phyloP scores from a whole-genome alignment of 2,113 vertebrate genomes.

The Geothlypis trichas region DNA sequence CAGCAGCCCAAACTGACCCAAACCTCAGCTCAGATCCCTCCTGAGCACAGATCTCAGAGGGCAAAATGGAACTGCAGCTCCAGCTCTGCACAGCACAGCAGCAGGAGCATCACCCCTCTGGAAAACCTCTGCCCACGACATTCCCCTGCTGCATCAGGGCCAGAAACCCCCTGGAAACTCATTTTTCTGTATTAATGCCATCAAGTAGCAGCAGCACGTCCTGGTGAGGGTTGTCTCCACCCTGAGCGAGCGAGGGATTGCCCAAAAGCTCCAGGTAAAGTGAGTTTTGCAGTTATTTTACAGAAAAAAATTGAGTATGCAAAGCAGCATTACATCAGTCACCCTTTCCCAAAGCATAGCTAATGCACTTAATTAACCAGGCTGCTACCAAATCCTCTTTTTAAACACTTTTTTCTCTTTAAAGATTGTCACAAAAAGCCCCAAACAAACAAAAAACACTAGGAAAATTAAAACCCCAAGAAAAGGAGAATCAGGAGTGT shows the following conservation, averaged over 20 bases:
- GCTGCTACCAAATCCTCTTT: neutral
- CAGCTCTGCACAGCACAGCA: neutral
- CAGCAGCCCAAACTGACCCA: neutral
- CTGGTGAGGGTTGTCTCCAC: neutral
- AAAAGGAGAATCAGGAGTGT: neutral
- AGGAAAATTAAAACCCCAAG: neutral
- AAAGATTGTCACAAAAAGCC: neutral
- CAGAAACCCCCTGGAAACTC: neutral
- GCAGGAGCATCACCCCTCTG: neutral
- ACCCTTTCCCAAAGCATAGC: neutral
- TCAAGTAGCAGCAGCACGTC: neutral
- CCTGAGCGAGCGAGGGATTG: neutral
- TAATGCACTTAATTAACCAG: neutral
- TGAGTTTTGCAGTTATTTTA: neutral
- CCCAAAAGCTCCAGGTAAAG: neutral
- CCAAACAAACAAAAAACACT: neutral
- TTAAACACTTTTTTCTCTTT: neutral
- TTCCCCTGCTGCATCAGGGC: neutral
- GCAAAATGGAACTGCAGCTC: neutral
- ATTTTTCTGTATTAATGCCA: neutral
- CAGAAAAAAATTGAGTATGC: neutral
- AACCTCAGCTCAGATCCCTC: neutral
- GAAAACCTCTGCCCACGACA: neutral
- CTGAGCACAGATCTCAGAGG: neutral
- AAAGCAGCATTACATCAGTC: neutral